phyloP scores from a whole-genome alignment of 2,888 invertebrate species.

The Pyralis farinalis region DNA sequence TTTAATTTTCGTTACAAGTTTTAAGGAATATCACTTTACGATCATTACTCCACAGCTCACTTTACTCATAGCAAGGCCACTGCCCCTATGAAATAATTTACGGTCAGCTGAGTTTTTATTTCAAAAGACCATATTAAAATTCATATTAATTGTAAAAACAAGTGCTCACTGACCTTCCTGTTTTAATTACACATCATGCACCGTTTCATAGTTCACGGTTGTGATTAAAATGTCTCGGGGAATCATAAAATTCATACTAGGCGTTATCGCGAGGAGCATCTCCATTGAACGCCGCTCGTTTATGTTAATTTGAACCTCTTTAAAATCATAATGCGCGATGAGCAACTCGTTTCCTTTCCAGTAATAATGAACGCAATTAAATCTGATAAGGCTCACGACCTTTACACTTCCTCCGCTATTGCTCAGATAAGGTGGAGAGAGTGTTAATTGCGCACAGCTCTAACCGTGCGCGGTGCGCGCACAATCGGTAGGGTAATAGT shows the following conservation, averaged over 20 bases:
- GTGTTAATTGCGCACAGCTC: conserved; percentile 49
- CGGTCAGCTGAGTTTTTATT: conserved; percentile 69
- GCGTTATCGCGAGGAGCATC: conserved; percentile 54
- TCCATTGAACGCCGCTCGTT: conserved; percentile 46
- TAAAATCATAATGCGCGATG: conserved; percentile 71
- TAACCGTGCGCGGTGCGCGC: conserved; percentile 32
- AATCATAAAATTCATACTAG: conserved; percentile 59
- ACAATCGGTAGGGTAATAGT: conserved; percentile 47
- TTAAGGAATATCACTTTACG: conserved; percentile 36
- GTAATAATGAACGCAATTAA: conserved; percentile 69
- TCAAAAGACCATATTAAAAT: conserved; percentile 70
- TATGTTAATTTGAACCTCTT: conserved; percentile 67
- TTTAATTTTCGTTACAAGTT: conserved; percentile 11
- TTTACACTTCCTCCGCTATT: conserved; percentile 67
- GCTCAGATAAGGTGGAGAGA: conserved; percentile 48
- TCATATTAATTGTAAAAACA: conserved; percentile 68
- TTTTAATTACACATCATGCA: conserved; percentile 65
- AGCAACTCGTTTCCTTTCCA: conserved; percentile 59
- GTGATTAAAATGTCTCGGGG: conserved; percentile 68
- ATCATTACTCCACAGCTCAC: conserved; percentile 48
- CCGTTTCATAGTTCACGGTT: conserved; percentile 77
- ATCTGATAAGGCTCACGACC: conserved; percentile 70
- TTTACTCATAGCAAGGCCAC: conserved; percentile 59
- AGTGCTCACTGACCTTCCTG: conserved; percentile 77
- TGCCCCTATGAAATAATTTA: conserved; percentile 74